Base-by-base conservation (phyloP, 2,797 vertebrate species). In the Anableps anableps region DNA sequence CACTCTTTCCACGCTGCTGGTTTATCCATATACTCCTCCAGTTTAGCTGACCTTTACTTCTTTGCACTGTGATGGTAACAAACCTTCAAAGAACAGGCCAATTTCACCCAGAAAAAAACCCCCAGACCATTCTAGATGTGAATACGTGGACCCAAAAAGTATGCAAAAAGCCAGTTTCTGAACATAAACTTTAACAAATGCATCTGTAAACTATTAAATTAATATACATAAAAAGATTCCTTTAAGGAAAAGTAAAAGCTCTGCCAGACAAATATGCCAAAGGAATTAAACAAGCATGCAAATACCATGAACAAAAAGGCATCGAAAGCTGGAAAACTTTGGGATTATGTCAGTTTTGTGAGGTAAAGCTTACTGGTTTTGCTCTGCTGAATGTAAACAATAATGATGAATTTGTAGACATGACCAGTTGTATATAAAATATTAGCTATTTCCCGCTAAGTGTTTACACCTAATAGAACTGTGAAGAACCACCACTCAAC, bases 21-120 rank as follows among this genome's bases (percentile, higher is more conserved):
- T 76, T 76, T 38, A 34, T 62, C 74, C 41, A 34, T 47, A 62
- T 62, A 76, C 31, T 38, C 26, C 21, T 75, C 38, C n/a, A 60
- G 31, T 75, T 60, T 43, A 60, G 0, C 26, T 31, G 45, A 60
- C 38, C 16, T 43, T 60, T 10, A 31, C 43, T 48, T 31, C 31
- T 31, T 38, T 43, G 51, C 1, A 31, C 7, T 60, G 26, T 45
- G 26, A 66, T 41, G 36, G 64, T 26, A 68, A 41, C 36, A 68
- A 68, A 0, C 19, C 21, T 41, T 26, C 36, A 23, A 60, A 60
- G 74, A 58, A 9, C 51, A n/a, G 36, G 13, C 4, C 36, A 38
- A 55, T 50, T 73, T 36, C 19, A 36, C 13, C 47, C 31, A 3
- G 8, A 17, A 38, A 21, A 47, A 26, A 43, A 71, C n/a, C n/a